Evolutionary conservation across 2,113 vertebrate species (phyloP).

Genomic region (Xenopus laevis): DNA sequence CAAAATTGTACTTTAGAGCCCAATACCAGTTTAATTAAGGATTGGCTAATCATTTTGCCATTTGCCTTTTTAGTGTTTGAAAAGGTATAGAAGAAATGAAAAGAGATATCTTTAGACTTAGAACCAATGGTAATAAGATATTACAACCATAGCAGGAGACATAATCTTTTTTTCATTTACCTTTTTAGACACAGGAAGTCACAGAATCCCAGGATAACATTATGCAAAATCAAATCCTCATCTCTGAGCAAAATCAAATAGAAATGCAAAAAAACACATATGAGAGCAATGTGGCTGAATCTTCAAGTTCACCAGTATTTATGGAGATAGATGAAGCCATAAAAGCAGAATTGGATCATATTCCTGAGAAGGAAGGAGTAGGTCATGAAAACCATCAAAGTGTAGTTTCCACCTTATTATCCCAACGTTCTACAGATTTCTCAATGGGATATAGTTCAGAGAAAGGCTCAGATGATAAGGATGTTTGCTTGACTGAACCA

Average conservation of each 20-base stretch:
- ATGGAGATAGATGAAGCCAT: constrained; percentile 9
- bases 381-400: background rate
- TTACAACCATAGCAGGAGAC: too few species aligned
- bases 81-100: too few species aligned
- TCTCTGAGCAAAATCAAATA: background rate
- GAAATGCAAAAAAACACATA: background rate
- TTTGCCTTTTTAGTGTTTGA: too few species aligned
- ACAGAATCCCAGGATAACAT: background rate
- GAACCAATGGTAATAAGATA: too few species aligned
- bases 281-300: background rate
- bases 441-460: constrained; percentile 5
- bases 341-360: constrained; percentile 1
- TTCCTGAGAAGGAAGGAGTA: background rate
- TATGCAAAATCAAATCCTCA: background rate
- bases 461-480: background rate
- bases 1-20: too few species aligned
- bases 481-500: background rate
- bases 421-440: background rate
- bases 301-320: constrained; percentile 13
- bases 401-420: background rate
- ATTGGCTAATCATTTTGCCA: too few species aligned
- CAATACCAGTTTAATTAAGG: too few species aligned
- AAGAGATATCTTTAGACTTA: too few species aligned
- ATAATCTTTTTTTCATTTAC: background rate
- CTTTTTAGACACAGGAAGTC: background rate